Conservation (phyloP, 2,113 vertebrate species). For the Clarias magur region DNA sequence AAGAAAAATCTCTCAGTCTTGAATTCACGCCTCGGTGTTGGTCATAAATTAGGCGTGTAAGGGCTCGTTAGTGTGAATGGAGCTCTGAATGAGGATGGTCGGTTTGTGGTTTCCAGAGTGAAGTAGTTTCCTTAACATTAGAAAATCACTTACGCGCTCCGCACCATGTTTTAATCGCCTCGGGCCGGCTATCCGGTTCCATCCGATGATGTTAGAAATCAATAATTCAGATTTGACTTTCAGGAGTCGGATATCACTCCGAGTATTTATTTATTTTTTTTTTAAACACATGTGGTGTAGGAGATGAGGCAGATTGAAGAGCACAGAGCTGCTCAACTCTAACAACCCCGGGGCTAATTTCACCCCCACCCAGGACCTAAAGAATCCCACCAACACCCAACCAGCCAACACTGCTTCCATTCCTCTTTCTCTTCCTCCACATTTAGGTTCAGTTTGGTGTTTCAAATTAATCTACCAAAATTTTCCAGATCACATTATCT, state of each 20-base stretch:
- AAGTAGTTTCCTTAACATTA: neutral
- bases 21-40: neutral
- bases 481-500: neutral
- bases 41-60: neutral
- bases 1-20: neutral
- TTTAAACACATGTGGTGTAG: neutral
- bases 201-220: neutral
- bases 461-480: neutral
- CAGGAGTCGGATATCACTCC: neutral
- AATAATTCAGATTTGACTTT: neutral
- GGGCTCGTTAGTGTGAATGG: neutral
- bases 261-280: neutral
- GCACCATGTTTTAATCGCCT: neutral
- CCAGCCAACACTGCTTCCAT: neutral
- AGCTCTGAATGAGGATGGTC: neutral
- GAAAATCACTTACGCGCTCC: neutral
- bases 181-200: neutral
- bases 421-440: neutral
- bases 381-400: neutral
- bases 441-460: neutral
- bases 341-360: neutral
- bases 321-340: neutral
- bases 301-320: neutral
- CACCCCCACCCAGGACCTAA: slow-evolving; percentile 18
- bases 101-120: neutral